Conservation (phyloP, 1,140 invertebrate genomes). For the Diorhabda elongata region DNA sequence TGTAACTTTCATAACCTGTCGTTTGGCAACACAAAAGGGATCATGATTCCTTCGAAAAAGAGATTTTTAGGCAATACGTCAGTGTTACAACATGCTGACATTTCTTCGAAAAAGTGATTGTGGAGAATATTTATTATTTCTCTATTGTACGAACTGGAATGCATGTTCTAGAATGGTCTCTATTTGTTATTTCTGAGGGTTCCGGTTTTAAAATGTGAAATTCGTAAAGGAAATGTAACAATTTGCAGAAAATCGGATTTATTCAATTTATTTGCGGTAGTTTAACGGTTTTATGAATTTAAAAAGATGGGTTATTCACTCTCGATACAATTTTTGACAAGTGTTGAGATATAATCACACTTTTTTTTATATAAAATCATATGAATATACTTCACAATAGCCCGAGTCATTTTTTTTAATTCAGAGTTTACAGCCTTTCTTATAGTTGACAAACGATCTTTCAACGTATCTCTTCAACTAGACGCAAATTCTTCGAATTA, state of each 20-base stretch:
- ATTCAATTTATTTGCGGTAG: conserved; percentile 3
- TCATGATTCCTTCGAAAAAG: conserved; percentile 18
- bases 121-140: conserved; percentile 15
- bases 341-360: no score
- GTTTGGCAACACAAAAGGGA: conserved; percentile 20
- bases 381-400: no score
- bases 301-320: neutral
- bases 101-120: conserved; percentile 19
- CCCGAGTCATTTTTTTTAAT: no score
- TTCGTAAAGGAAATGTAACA: conserved; percentile 10
- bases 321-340: no score
- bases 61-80: conserved; percentile 19
- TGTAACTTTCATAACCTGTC: conserved; percentile 9
- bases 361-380: no score
- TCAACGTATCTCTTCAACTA: neutral
- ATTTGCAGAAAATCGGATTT: conserved; percentile 13
- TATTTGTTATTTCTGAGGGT: conserved; percentile 17
- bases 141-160: neutral
- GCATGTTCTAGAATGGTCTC: neutral
- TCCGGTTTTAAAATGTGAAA: conserved; percentile 7
- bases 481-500: neutral
- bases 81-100: conserved; percentile 18
- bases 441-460: neutral
- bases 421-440: neutral
- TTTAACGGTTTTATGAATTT: conserved; percentile 5